phyloP scores from a whole-genome alignment of 2,888 invertebrate genomes.

The Hypolimnas misippus region DNA sequence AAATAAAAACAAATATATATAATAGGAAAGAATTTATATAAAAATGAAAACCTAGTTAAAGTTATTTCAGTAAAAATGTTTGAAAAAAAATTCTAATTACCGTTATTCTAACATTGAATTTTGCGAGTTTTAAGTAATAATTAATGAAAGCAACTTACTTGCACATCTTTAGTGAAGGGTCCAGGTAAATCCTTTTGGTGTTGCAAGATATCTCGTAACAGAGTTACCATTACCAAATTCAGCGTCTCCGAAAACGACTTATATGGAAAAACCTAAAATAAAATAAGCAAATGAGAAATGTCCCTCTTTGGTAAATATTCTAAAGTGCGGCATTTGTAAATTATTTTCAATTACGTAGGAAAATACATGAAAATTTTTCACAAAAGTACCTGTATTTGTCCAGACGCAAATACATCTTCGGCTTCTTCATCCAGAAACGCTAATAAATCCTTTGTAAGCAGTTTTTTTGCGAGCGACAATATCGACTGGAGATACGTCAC shows the following conservation, averaged over 20 bases:
- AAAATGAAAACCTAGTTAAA: too few species aligned
- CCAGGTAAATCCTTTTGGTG: conserved; percentile 95
- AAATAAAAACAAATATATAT: too few species aligned
- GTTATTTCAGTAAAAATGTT: too few species aligned
- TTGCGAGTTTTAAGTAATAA: too few species aligned
- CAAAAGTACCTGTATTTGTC: conserved; percentile 83
- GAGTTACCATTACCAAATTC: conserved; percentile 95
- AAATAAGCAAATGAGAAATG: not conserved
- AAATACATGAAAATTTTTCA: not conserved
- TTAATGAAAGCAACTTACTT: conserved; percentile 58
- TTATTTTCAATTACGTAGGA: too few species aligned
- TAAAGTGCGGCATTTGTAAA: not conserved
- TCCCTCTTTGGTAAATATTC: not conserved
- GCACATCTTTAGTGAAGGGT: conserved; percentile 96
- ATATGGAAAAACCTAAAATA: conserved; percentile 91
- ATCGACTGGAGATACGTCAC: conserved; percentile 92
- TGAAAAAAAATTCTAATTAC: too few species aligned
- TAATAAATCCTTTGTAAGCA: conserved; percentile 92
- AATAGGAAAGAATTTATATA: too few species aligned
- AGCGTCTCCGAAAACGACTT: conserved; percentile 97
- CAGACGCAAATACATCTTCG: conserved; percentile 89
- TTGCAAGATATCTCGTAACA: conserved; percentile 95
- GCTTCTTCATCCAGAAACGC: conserved; percentile 93
- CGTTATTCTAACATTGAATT: not conserved
- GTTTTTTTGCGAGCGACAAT: conserved; percentile 90